phyloP scores from a whole-genome alignment of 2,888 invertebrate genomes.

The Acanthosoma haemorrhoidale region DNA sequence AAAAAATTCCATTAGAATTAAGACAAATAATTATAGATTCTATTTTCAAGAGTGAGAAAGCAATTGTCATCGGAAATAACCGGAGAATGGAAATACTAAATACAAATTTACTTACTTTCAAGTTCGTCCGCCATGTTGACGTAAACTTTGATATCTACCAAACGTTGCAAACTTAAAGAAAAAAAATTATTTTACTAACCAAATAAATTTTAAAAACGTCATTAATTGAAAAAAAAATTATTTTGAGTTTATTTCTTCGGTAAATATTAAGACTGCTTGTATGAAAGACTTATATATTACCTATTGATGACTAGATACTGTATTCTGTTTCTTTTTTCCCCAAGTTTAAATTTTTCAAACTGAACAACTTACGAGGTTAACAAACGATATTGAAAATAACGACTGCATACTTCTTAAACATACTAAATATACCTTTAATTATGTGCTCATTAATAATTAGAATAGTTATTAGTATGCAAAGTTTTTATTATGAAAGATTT shows the following conservation, averaged over 20 bases:
- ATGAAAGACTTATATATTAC: no score
- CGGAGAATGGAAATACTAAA: constrained; percentile 20
- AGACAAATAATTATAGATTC: constrained; percentile 17
- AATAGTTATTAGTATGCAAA: no score
- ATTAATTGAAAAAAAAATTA: background rate
- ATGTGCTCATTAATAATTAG: no score
- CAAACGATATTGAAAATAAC: no score
- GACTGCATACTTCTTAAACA: no score
- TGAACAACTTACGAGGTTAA: no score
- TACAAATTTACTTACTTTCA: constrained; percentile 60
- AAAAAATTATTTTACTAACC: background rate
- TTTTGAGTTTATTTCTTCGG: background rate
- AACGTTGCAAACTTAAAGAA: constrained; percentile 10
- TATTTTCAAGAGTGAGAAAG: background rate
- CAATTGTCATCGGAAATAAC: background rate
- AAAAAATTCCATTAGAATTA: background rate
- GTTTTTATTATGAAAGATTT: no score
- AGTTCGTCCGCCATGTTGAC: constrained; percentile 71
- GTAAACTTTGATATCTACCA: constrained; percentile 23
- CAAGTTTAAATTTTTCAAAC: no score
- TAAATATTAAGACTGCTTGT: no score
- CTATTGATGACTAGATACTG: no score
- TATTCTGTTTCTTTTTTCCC: no score
- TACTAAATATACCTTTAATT: no score
- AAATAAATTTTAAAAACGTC: background rate